Evolutionary conservation across 2,888 invertebrate species (phyloP).

Genomic region (Carabus problematicus): DNA sequence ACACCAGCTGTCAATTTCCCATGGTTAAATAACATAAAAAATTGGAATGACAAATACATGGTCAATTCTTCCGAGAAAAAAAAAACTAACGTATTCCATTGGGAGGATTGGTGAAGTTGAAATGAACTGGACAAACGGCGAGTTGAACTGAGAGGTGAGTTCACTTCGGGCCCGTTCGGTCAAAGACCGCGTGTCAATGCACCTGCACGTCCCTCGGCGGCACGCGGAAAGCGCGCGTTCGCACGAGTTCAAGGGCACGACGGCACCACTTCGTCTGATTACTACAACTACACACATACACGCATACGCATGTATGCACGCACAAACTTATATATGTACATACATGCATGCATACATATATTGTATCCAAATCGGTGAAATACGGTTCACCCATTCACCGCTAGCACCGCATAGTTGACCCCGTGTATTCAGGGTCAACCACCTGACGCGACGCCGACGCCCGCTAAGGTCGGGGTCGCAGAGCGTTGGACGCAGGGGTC

Average conservation of each 20-base stretch:
- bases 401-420: slow-evolving; percentile 4
- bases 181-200: slow-evolving; percentile 34
- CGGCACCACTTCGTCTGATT: not conserved
- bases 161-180: slow-evolving; percentile 12
- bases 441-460: not conserved
- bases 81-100: no score
- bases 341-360: not conserved
- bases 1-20: no score
- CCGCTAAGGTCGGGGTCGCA: slow-evolving; percentile 21
- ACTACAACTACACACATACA: no score
- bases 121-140: no score
- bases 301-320: no score
- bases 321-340: not conserved
- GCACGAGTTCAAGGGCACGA: slow-evolving; percentile 30
- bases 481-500: slow-evolving; percentile 40
- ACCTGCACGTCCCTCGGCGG: slow-evolving; percentile 34
- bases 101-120: slow-evolving; percentile 20
- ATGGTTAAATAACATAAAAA: no score
- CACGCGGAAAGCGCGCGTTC: slow-evolving; percentile 41
- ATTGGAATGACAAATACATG: no score
- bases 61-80: no score
- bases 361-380: not conserved
- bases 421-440: slow-evolving; percentile 33
- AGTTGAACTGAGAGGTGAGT: no score
- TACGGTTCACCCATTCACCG: not conserved